These are phyloP conservation scores for Chroicocephalus ridibundus DNA, from an alignment of 2,113 vertebrate genomes.

Conservation along the genomic window DNA sequence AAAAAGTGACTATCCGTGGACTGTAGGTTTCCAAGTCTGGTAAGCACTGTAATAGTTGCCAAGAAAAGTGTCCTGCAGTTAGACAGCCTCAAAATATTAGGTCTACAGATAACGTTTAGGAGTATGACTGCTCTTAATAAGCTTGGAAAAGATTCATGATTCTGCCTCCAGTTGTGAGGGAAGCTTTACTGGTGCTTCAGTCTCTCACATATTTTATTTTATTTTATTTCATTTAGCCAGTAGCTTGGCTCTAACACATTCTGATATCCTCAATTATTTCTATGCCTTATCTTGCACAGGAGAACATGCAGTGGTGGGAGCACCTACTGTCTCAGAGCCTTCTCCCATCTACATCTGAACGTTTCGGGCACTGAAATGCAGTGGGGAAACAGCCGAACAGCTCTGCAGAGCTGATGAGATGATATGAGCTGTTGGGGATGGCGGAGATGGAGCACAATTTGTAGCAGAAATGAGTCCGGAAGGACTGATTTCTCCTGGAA, in stretches of 20 bases:
- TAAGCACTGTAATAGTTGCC: neutral
- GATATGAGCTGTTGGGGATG: neutral
- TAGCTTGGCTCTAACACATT: neutral
- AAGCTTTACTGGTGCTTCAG: neutral
- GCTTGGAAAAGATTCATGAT: neutral
- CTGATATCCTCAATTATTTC: neutral
- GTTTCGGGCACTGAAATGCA: neutral
- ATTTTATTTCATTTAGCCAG: neutral
- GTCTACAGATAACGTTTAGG: neutral
- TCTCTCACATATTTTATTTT: neutral
- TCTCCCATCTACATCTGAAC: neutral
- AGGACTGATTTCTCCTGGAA: neutral
- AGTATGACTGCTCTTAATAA: neutral
- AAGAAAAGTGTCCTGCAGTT: neutral
- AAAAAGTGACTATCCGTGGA: neutral
- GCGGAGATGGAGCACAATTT: neutral
- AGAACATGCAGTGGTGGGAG: neutral
- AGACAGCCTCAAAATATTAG: constrained; percentile 1
- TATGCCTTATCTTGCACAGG: neutral
- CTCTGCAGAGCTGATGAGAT: neutral
- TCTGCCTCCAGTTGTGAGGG: neutral
- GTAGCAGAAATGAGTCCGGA: neutral
- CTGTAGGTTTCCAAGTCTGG: neutral
- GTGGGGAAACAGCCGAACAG: neutral
- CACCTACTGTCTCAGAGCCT: neutral